Conservation (phyloP, 2,797 vertebrate genomes). For the Coreius guichenoti region DNA sequence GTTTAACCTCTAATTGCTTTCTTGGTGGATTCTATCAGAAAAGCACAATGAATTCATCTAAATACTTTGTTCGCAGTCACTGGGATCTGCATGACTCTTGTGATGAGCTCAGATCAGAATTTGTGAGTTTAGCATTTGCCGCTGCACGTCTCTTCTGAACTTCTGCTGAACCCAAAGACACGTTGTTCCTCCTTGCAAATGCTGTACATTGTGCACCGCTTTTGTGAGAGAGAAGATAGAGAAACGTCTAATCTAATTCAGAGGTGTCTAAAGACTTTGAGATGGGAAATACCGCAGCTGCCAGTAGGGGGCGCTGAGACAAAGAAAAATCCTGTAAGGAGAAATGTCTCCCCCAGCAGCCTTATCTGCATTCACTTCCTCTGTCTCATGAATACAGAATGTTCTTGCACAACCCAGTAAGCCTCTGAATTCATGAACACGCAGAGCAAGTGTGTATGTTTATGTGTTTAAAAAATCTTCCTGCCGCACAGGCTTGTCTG, state of each 20-base stretch:
- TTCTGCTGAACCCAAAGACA: slow-evolving; percentile 37
- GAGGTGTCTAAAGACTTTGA: slow-evolving; percentile 21
- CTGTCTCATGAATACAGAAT: slow-evolving; percentile 51
- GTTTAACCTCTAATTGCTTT: background rate
- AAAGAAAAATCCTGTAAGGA: slow-evolving; percentile 53
- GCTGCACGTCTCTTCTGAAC: slow-evolving; percentile 5
- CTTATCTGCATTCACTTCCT: slow-evolving; percentile 59
- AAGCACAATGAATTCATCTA: background rate
- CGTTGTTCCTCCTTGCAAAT: slow-evolving; percentile 11
- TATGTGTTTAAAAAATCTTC: slow-evolving; percentile 43
- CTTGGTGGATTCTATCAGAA: background rate
- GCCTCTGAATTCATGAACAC: slow-evolving; percentile 57
- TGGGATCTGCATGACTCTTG: slow-evolving; percentile 1
- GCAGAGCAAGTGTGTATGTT: slow-evolving; percentile 44
- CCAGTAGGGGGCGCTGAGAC: slow-evolving; percentile 64
- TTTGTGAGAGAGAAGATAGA: slow-evolving; percentile 37
- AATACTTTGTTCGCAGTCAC: slow-evolving; percentile 3
- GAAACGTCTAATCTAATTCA: slow-evolving; percentile 33
- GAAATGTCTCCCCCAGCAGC: slow-evolving; percentile 33
- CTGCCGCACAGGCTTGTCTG: slow-evolving; percentile 20
- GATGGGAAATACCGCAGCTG: slow-evolving; percentile 30
- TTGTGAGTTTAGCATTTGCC: slow-evolving; percentile 18
- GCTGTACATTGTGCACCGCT: background rate
- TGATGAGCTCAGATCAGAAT: slow-evolving; percentile 14
- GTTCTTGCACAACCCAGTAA: slow-evolving; percentile 53